Base-by-base conservation (phyloP, 2,888 invertebrate genomes). In the Heliconius ethilla region DNA sequence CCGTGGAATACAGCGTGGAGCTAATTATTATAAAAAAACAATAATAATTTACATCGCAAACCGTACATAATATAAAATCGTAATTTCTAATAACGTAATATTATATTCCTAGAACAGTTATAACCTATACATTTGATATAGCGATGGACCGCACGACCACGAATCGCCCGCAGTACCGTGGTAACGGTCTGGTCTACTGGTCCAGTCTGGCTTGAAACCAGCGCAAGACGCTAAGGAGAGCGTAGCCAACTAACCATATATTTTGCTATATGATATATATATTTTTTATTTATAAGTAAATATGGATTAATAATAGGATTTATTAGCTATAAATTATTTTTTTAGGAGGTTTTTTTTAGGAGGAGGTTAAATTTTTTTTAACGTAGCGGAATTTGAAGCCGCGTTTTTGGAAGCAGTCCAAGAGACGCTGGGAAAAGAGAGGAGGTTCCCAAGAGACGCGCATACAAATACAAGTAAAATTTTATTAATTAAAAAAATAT, bases 161-260 rank as follows among this genome's bases (percentile, higher is more conserved):
- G 87, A 75, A 80, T 87, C 89, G 88, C 87, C 88, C 86, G 87
- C 87, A 82, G 84, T 89, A 88, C 90, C 88, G 89, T 87, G 87
- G 86, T 92, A 92, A 91, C 91, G 91, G 91, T 78, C 82, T 85
- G 89, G 86, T 88, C 89, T 82, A 90, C 89, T 79, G 74, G 66
- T 77, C 79, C 72, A 79, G 74, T 76, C 76, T 65, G 66, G 5
- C n/a, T 59, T 3, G n/a, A 45, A 69, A 45, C 13, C 33, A 63
- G 55, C 9, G 66, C 72, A 70, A 63, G 25, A 22, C n/a, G 65
- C 25, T 63, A 13, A 62, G 45, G 55, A 29, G 51, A 66, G 66
- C 66, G 37, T 73, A 55, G n/a, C 37, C 27, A 22, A 51, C 18
- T 51, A 7, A 18, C 10, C 10, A 10, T n/a, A 59, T 59, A n/a